Base-by-base conservation (phyloP, 2,113 vertebrate species). In the Rhabdomys dilectus region DNA sequence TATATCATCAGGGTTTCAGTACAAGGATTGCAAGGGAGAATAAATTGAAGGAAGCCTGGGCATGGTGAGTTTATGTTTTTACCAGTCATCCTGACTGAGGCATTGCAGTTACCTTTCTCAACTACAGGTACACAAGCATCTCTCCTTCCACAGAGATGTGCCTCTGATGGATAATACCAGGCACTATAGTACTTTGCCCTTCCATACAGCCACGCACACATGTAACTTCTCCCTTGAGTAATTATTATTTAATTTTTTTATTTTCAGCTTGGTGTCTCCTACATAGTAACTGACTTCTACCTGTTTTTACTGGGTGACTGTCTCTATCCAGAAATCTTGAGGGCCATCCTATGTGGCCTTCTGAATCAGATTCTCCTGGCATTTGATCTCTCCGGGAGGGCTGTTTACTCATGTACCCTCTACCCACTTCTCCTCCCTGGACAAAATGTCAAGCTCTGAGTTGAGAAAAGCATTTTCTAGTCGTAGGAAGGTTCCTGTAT, bases 201-300 rank as follows among this genome's bases (percentile, higher is more conserved):
- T 64, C 58, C 34, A 11, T 3, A 48, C 1, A 24, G 9, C n/a
- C 31, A 4, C 17, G 2, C 8, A 21, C 12, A 68, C 34, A 53
- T 5, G 21, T 8, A 81, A 53, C 48, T 4, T 60, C 77, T 56
- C 15, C 81, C 17, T 0, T 42, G 24, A 84, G 72, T 91, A 82
- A 42, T 12, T 88, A 31, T 66, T 89, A 73, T 60, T 90, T 97
- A 56, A 68, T 48, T 3, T n/a, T 19, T 19, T 1, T 24, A 88
- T 94, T 88, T 94, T 84, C 80, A 77, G 48, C 15, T 86, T 78
- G 39, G 72, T 81, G 12, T 48, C 60, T 81, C 60, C 73, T 22
- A 73, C 22, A 4, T 91, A n/a, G 26, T 76, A 80, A 58, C 17
- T 77, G 60, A 62, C 10, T 58, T 95, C 21, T 48, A 17, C 68